Percentiles rank a stretch among this genome's conserved stretches.
These are phyloP conservation scores for Catalaphyllia jardinei DNA, from an alignment of 64 coral and sea anemone genomes.

Conservation along the genomic window DNA sequence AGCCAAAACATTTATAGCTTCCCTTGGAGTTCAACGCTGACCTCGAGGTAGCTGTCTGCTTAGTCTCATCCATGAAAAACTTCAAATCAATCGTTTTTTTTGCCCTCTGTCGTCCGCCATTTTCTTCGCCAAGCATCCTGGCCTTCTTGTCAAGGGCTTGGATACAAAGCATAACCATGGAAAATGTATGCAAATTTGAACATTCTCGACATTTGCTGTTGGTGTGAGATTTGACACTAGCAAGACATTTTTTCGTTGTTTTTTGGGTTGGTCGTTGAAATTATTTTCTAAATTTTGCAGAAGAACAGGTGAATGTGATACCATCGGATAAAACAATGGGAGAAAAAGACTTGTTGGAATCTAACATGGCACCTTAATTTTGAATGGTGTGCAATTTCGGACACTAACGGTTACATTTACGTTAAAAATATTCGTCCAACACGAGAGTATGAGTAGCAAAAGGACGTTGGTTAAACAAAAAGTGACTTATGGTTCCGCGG, in stretches of 20 bases:
- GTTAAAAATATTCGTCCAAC: not conserved
- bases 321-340: not conserved
- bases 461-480: conserved; percentile 58
- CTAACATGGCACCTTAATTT: not conserved
- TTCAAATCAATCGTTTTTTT: not conserved
- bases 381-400: not conserved
- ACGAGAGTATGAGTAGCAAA: conserved; percentile 17
- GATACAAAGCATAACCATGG: conserved; percentile 26
- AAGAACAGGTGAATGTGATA: not conserved
- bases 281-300: not conserved
- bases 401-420: conserved; percentile 12
- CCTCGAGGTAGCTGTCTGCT: not conserved
- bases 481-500: conserved; percentile 7
- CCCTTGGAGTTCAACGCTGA: not conserved
- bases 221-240: not conserved
- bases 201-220: not conserved
- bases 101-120: not conserved
- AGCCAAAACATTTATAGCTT: conserved; percentile 37
- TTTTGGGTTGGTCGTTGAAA: not conserved
- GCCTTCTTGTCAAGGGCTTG: not conserved
- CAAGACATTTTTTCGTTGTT: not conserved
- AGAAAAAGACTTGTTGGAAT: not conserved
- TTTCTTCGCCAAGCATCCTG: not conserved
- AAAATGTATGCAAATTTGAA: conserved; percentile 41
- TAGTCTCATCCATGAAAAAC: conserved; percentile 9